A percentile compares a stretch with the other conserved stretches of the same genome.
Conservation (phyloP, 2,888 invertebrate genomes). For the Argynnis bischoffii region DNA sequence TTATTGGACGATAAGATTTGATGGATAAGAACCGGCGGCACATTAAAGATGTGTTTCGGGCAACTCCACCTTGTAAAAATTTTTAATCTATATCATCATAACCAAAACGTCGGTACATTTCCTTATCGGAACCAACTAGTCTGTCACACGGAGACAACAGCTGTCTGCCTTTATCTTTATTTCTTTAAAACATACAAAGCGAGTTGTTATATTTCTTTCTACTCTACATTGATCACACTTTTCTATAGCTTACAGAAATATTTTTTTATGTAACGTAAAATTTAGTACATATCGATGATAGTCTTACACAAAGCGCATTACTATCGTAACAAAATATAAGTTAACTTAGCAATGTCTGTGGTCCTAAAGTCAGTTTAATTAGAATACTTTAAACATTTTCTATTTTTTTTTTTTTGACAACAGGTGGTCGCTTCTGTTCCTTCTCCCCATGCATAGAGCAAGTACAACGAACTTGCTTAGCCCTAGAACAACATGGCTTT, state of each 20-base stretch:
- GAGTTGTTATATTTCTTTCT: conserved; percentile 27
- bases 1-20: conserved; percentile 81
- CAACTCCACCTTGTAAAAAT: conserved; percentile 71
- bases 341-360: no score
- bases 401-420: conserved; percentile 11
- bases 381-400: no score
- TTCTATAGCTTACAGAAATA: no score
- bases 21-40: conserved; percentile 75
- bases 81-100: conserved; percentile 69
- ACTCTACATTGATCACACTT: neutral
- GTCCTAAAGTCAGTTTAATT: no score
- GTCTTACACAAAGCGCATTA: no score
- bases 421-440: conserved; percentile 96
- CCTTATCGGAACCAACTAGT: conserved; percentile 58
- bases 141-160: conserved; percentile 73
- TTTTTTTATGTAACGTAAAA: no score
- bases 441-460: conserved; percentile 99
- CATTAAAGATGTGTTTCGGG: conserved; percentile 74
- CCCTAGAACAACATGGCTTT: conserved; percentile 88
- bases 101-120: conserved; percentile 52
- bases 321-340: no score
- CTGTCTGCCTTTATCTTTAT: conserved; percentile 67
- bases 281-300: no score
- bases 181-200: conserved; percentile 15
- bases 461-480: conserved; percentile 93